Base-by-base conservation (phyloP, 2,113 vertebrate genomes). In the Lycocorax pyrrhopterus region DNA sequence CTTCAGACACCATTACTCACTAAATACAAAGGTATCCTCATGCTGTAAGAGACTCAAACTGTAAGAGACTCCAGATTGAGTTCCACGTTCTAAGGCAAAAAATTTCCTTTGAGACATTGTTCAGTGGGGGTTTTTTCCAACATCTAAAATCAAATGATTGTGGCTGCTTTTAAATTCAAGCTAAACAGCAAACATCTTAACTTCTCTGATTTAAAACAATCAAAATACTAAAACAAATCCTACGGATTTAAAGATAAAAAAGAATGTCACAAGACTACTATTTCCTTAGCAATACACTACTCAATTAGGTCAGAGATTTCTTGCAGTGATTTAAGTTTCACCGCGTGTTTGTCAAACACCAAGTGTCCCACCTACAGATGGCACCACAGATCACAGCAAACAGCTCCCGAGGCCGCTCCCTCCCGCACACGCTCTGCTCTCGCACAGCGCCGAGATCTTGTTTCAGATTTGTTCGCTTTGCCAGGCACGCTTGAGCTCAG, bases 341-440 rank as follows among this genome's bases (percentile, higher is more conserved):
- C 39, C 14, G 39, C 1, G 0, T 14, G 20, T 35, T 83, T 90
- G 67, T 52, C n/a, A 14, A 41, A 56, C 41, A 37, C 20, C 37
- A 37, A 58, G 30, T 30, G 64, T 93, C 83, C 46, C 63, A 80
- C 94, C 96, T 80, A 84, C 79, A 97, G 96, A 92, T 96, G 96
- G 95, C 96, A 94, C 26, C 62, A 83, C 72, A 97, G 94, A 88
- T 95, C 95, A 55, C 79, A n/a, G 71, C 74, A 73, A 88, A 8
- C 37, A 6, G 46, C 55, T 83, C 29, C 30, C 13, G 51, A 8
- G 22, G 44, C 47, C 23, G 67, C 66, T 84, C 74, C 33, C 52
- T n/a, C 41, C 41, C 8, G 15, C 12, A 39, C 39, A 16, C 49
- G 4, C 19, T 37, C 29, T 1, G 84, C 73, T 39, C 64, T 22